Conservation (phyloP, 2,888 invertebrate species). For the Drosophila paramelanica region DNA sequence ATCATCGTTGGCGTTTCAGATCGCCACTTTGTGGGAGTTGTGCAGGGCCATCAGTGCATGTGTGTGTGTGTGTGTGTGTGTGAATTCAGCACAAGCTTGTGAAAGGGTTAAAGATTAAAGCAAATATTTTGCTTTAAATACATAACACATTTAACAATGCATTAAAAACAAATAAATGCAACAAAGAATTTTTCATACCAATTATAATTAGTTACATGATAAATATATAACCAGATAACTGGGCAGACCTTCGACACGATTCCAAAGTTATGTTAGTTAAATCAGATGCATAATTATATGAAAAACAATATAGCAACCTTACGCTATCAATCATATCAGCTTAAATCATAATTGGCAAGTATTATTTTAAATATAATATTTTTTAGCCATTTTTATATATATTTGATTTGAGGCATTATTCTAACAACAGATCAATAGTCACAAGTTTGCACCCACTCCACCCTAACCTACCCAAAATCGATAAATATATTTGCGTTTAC, state of each 20-base stretch:
- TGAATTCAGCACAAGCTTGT: constrained; percentile 55
- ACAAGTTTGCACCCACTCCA: too few relatives aligned
- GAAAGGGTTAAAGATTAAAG: constrained; percentile 74
- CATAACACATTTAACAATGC: constrained; percentile 29
- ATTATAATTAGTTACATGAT: constrained; percentile 58
- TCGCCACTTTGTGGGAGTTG: constrained; percentile 52
- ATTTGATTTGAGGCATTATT: too few relatives aligned
- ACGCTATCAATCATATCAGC: too few relatives aligned
- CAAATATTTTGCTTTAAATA: constrained; percentile 60
- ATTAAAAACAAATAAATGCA: constrained; percentile 26
- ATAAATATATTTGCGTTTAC: neutral
- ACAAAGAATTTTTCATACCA: constrained; percentile 61
- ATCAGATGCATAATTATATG: too few relatives aligned
- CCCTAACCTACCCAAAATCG: neutral
- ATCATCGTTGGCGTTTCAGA: constrained; percentile 45
- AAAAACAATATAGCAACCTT: too few relatives aligned
- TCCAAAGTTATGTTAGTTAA: neutral
- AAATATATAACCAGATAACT: neutral
- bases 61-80: constrained; percentile 28
- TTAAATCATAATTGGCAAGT: too few relatives aligned
- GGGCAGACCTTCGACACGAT: neutral
- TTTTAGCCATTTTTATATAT: too few relatives aligned
- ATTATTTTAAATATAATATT: too few relatives aligned
- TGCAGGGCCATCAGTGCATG: constrained; percentile 29
- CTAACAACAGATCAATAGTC: neutral